Evolutionary conservation across 2,797 vertebrate genomes (phyloP), one percentile per base, ranked within the genome.

Genomic region (Trachurus trachurus): DNA sequence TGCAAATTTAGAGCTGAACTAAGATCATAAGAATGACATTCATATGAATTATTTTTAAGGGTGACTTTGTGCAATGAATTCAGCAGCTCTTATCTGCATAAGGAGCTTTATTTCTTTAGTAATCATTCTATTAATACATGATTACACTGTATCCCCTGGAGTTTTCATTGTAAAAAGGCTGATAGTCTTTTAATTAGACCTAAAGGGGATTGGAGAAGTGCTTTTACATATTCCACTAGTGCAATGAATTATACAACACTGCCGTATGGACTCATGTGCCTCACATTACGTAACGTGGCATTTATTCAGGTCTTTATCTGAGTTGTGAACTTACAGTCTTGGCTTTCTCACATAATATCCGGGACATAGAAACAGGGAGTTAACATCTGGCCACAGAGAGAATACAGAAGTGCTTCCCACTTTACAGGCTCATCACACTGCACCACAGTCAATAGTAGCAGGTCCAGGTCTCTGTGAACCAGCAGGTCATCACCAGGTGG

Each of bases 111-210:
- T 89, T 93, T 89, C 83, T 85, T 92, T 81, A 82, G 87, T 93
- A 90, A 93, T 93, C 90, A 90, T 92, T 92, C 91, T 89, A 90
- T 93, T 93, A 93, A 93, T 92, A 87, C 12, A 72, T 89, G 88
- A 94, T 93, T 93, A 92, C 84, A 74, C 83, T 70, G 71, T 88
- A 84, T 88, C 84, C 92, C 78, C 86, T 50, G 72, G 87, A 89
- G 89, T 90, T 85, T 71, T 87, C 73, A 85, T 91, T 92, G 87
- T 91, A 90, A 92, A 90, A 84, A 87, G 84, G 80, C 81, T 89
- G 89, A 91, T 92, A 84, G 84, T 89, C 85, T 87, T 91, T 92
- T 93, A 93, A 93, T 94, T 93, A 93, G 91, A 92, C 89, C 93
- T 92, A 87, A 91, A 90, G 93, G 92, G 92, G 86, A 93, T 92